A percentile compares a stretch with the other conserved stretches of the same genome.
phyloP scores from a whole-genome alignment of 2,888 invertebrate species.

The Calameuta pallipes region DNA sequence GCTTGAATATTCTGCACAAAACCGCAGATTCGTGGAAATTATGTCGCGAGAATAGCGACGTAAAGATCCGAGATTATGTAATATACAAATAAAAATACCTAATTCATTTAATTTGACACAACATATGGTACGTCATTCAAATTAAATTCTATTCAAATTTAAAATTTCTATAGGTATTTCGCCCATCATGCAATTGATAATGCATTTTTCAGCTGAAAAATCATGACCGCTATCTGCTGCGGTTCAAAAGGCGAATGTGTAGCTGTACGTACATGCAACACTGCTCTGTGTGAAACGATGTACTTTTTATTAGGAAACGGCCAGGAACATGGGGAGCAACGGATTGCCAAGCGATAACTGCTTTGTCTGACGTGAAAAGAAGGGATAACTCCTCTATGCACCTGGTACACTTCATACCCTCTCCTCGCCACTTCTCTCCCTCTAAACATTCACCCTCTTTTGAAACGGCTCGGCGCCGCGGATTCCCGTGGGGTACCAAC shows the following conservation, averaged over 20 bases:
- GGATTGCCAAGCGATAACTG: background rate
- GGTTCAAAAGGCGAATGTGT: background rate
- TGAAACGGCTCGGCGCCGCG: background rate
- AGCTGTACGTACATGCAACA: background rate
- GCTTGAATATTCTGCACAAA: background rate
- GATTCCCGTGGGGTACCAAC: constrained; percentile 2
- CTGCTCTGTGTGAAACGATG: background rate
- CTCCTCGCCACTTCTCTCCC: background rate
- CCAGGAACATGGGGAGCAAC: background rate
- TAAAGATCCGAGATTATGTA: background rate
- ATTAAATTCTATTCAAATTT: background rate
- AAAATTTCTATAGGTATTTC: background rate
- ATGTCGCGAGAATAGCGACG: background rate
- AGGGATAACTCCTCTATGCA: background rate
- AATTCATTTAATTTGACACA: background rate
- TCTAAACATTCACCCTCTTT: background rate
- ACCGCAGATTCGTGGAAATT: background rate
- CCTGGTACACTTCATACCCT: constrained; percentile 2
- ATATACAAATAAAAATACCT: background rate
- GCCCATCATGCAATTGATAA: background rate
- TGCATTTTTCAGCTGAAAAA: background rate
- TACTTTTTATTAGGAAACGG: background rate
- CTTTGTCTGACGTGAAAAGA: background rate
- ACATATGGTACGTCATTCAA: background rate
- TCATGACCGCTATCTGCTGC: too few relatives aligned